Evolutionary conservation across 92 coral and sea anemone species (phyloP).

Genomic region (Micromussa lordhowensis): DNA sequence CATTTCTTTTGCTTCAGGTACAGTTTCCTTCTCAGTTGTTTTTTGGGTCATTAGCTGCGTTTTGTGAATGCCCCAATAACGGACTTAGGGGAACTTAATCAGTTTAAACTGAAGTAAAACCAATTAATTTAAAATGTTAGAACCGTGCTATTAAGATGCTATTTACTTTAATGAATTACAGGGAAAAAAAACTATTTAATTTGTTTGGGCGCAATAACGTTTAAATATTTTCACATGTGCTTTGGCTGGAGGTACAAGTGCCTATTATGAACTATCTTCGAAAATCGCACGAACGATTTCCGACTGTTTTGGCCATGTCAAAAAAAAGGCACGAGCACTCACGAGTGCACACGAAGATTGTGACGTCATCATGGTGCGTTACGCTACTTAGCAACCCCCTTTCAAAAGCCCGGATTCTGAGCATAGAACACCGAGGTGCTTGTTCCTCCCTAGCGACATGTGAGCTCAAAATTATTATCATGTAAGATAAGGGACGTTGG

Average conservation of each 20-base stretch:
- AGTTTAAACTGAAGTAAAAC: neutral
- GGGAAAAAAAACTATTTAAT: neutral
- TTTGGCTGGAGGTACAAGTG: neutral
- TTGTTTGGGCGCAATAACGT: neutral
- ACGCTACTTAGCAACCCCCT: neutral
- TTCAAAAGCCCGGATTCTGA: neutral
- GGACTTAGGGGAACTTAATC: neutral
- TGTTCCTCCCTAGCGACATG: neutral
- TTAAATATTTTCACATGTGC: neutral
- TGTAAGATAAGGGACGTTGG: neutral
- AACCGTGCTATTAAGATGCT: neutral
- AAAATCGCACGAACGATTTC: neutral
- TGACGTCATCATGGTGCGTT: neutral
- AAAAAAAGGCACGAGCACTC: neutral
- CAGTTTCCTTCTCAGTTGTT: too few relatives aligned
- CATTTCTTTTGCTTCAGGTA: neutral
- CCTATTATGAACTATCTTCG: neutral
- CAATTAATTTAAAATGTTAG: neutral
- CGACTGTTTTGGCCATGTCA: neutral
- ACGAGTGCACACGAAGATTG: neutral
- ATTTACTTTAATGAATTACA: neutral
- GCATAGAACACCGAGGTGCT: neutral
- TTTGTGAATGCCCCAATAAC: too few relatives aligned
- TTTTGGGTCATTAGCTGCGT: neutral
- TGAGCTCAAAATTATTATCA: neutral